phyloP scores from a whole-genome alignment of 2,797 vertebrate species.

The Thripadectes ignobilis region DNA sequence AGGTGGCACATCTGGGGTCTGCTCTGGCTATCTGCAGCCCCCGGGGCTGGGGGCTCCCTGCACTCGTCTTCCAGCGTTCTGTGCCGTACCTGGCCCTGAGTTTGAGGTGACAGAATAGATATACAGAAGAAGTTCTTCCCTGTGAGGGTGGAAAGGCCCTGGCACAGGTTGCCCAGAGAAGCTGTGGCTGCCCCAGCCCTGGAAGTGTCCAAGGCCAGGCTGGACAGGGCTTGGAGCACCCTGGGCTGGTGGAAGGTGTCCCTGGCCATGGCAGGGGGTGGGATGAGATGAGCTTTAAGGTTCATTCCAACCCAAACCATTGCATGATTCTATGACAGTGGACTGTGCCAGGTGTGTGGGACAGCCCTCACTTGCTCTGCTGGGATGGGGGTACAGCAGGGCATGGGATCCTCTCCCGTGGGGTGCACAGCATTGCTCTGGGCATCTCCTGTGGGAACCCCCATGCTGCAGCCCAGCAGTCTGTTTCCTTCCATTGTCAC shows the following conservation, averaged over 20 bases:
- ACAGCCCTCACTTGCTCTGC: accelerated
- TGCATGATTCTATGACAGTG: not conserved
- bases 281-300: not conserved
- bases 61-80: accelerated
- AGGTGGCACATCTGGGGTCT: not conserved
- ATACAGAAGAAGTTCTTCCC: not conserved
- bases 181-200: not conserved
- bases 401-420: accelerated
- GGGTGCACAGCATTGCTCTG: accelerated
- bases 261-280: not conserved
- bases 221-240: not conserved
- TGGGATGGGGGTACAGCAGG: not conserved
- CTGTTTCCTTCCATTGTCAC: not conserved
- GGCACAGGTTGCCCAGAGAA: not conserved
- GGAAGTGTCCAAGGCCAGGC: accelerated
- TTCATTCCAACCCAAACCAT: not conserved
- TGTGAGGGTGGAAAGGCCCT: not conserved
- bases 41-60: not conserved
- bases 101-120: not conserved
- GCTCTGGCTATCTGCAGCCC: not conserved
- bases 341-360: not conserved
- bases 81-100: accelerated
- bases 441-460: not conserved
- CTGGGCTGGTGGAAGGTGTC: accelerated
- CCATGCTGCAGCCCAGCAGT: accelerated